phyloP scores from a whole-genome alignment of 2,113 vertebrate species.

The Mola mola region DNA sequence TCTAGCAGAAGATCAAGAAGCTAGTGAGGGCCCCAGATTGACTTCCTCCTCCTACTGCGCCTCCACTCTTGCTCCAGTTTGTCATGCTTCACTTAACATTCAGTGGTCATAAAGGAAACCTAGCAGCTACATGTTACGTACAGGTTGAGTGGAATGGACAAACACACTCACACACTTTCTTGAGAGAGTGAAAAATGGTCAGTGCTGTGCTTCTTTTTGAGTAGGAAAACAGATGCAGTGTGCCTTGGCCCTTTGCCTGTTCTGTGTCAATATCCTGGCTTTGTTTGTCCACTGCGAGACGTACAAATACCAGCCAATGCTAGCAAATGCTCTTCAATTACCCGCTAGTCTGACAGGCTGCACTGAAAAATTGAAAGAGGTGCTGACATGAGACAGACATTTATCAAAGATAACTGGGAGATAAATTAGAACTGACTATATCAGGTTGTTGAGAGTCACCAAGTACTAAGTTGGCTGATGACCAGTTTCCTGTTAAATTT shows the following conservation, averaged over 20 bases:
- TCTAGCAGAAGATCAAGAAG: conserved; percentile 9
- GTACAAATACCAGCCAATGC: conserved; percentile 42
- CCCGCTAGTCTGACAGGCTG: conserved; percentile 27
- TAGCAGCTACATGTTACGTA: conserved; percentile 55
- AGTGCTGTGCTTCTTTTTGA: conserved; percentile 41
- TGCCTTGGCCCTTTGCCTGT: conserved; percentile 42
- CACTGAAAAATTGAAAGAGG: conserved; percentile 16
- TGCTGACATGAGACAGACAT: neutral
- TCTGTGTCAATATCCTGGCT: conserved; percentile 63
- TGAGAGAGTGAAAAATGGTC: conserved; percentile 48
- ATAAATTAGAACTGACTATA: neutral
- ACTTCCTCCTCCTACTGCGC: conserved; percentile 4
- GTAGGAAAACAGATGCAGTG: conserved; percentile 59
- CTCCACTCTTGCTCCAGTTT: neutral
- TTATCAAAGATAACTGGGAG: conserved; percentile 7
- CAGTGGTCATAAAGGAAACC: conserved; percentile 16
- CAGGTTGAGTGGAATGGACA: conserved; percentile 49
- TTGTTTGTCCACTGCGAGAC: conserved; percentile 63
- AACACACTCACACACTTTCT: conserved; percentile 46
- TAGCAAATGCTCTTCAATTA: conserved; percentile 47
- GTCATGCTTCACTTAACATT: conserved; percentile 7
- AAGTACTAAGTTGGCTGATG: neutral
- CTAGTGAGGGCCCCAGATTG: conserved; percentile 17
- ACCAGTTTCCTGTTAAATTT: conserved; percentile 28
- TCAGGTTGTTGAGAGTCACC: neutral